Conservation (phyloP, 2,888 invertebrate species). For the Dryococelus australis region DNA sequence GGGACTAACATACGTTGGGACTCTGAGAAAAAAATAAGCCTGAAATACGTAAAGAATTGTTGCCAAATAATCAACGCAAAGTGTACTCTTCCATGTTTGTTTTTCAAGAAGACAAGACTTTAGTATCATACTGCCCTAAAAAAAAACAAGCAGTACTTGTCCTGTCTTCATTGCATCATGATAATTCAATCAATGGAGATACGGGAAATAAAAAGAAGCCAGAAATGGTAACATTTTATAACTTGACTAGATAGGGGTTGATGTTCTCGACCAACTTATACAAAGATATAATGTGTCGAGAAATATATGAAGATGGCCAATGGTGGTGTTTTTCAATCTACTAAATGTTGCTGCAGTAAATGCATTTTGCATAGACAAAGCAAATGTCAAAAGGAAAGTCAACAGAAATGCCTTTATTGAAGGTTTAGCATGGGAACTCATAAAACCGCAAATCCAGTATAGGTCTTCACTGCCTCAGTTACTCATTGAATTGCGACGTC, state of each 20-base stretch:
- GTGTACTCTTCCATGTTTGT: not conserved
- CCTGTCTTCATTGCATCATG: not conserved
- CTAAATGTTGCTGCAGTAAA: slow-evolving; percentile 19
- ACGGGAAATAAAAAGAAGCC: not conserved
- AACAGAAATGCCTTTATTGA: not conserved
- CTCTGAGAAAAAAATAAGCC: not conserved
- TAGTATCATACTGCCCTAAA: not conserved
- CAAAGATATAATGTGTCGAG: slow-evolving; percentile 2
- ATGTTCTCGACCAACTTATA: slow-evolving; percentile 6
- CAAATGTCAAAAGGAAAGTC: not conserved
- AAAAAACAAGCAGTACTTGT: not conserved
- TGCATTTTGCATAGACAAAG: slow-evolving; percentile 18
- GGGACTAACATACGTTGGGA: not conserved
- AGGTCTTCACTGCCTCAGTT: slow-evolving; percentile 8
- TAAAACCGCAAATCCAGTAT: slow-evolving; percentile 11
- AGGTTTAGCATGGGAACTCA: slow-evolving; percentile 18
- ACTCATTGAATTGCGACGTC: not conserved
- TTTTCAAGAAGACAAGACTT: not conserved
- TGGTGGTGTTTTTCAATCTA: not conserved
- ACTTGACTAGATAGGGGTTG: not conserved
- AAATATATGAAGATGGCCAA: slow-evolving; percentile 12
- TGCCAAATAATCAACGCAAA: not conserved
- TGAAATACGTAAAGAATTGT: not conserved
- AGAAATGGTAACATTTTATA: not conserved
- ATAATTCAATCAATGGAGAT: not conserved